Evolutionary conservation across 1,140 invertebrate species (phyloP).

Genomic region (Papilio helenus): DNA sequence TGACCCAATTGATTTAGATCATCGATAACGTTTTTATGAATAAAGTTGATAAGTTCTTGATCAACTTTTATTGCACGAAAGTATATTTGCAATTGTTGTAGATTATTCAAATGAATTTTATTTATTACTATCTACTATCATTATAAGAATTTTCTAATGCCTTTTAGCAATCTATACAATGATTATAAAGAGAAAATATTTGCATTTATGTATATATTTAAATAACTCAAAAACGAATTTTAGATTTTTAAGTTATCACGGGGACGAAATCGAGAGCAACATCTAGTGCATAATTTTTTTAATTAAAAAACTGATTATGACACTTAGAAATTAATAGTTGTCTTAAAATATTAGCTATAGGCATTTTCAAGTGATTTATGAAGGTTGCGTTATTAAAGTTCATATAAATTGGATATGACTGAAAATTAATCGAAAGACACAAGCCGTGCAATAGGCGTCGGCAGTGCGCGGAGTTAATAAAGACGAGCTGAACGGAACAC

Average conservation of each 20-base stretch:
- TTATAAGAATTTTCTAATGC: too few relatives aligned
- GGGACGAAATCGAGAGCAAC: too few relatives aligned
- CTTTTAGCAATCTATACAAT: too few relatives aligned
- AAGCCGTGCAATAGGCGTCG: conserved; percentile 51
- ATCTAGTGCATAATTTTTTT: too few relatives aligned
- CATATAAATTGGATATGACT: conserved; percentile 66
- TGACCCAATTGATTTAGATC: conserved; percentile 29
- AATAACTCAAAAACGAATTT: too few relatives aligned
- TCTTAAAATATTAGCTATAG: conserved; percentile 29
- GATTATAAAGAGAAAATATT: too few relatives aligned
- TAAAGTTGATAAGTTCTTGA: neutral
- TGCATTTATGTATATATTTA: too few relatives aligned
- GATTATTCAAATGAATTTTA: too few relatives aligned
- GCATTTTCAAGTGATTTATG: conserved; percentile 48
- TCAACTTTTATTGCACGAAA: neutral
- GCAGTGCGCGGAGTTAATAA: conserved; percentile 67
- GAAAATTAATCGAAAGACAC: conserved; percentile 67
- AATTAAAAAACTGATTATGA: too few relatives aligned
- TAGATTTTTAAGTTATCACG: too few relatives aligned
- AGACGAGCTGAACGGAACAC: conserved; percentile 54
- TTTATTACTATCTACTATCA: too few relatives aligned
- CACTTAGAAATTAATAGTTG: neutral
- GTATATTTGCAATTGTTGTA: neutral
- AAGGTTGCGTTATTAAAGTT: conserved; percentile 57
- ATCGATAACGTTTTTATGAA: conserved; percentile 5